Conservation (phyloP, 2,888 invertebrate species). For the Macropis europaea region DNA sequence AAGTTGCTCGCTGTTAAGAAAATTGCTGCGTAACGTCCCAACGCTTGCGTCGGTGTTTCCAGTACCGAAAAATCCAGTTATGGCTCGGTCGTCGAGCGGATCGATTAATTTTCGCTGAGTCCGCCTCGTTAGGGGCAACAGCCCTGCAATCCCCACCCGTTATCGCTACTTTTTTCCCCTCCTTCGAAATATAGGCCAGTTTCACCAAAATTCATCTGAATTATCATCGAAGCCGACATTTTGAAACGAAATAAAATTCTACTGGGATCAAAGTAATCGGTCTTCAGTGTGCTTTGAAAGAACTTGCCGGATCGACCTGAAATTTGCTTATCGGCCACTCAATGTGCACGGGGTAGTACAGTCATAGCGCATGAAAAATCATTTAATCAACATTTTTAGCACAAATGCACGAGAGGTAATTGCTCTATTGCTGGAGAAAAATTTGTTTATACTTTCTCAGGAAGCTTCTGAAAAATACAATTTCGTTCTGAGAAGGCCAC, state of each 20-base stretch:
- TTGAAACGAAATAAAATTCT: background rate
- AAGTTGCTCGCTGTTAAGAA: background rate
- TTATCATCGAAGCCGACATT: conserved; percentile 5
- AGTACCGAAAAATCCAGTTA: background rate
- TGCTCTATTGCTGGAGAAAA: too few relatives aligned
- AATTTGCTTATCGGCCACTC: too few relatives aligned
- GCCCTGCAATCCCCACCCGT: background rate
- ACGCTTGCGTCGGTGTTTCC: background rate
- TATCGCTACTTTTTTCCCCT: conserved; percentile 15
- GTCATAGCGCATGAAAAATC: too few relatives aligned
- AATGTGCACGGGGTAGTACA: too few relatives aligned
- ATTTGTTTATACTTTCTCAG: too few relatives aligned
- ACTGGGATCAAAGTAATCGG: background rate
- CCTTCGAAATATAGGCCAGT: conserved; percentile 24
- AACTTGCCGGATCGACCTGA: too few relatives aligned
- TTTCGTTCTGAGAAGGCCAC: too few relatives aligned
- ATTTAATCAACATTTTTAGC: too few relatives aligned
- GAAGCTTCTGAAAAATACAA: too few relatives aligned
- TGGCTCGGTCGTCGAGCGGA: background rate
- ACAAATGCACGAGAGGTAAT: too few relatives aligned
- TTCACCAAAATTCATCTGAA: conserved; percentile 32
- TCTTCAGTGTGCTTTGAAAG: too few relatives aligned
- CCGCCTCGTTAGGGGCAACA: conserved; percentile 13
- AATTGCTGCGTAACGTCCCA: conserved; percentile 12
- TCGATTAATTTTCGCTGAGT: conserved; percentile 37